Evolutionary conservation across 64 coral and sea anemone species (phyloP), one percentile per base, ranked within the genome.

Genomic region (Porites lutea): DNA sequence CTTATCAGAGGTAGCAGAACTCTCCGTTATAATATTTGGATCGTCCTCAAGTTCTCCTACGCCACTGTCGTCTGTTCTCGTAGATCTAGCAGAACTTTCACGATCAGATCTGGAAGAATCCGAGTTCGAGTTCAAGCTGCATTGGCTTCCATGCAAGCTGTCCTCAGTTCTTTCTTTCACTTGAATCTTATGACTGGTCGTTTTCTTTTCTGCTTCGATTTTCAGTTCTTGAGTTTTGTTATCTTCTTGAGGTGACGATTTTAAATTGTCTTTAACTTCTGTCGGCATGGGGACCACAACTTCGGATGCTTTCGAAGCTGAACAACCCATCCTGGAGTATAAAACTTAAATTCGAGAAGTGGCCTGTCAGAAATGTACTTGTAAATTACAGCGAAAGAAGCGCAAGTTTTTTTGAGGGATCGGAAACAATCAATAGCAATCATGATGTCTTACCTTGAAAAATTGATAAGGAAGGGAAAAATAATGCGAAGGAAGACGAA

Each of bases 11-110:
- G 67, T 58, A 13, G 27, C 27, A 37, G 92, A 94, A 14, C 87
- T 74, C 44, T 97, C 95, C 19, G 88, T 91, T 22, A 97, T 68
- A 16, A 97, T 88, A 49, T 94, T 87, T 27, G 87, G 45, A 55
- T 97, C 92, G 45, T 94, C 91, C 23, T 93, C 95, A 12, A 97
- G 52, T 82, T 97, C 95, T 52, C 95, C 92, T 46, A 97, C 64
- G 43, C 95, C 95, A 18, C 95, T 97, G 20, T 97, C 95, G 10
- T 81, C 88, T 22, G 95, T 97, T 91, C 95, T 89, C 1, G 92
- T 97, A 10, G 95, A 97, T 87, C 81, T 94, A 4, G 95, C 95
- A 7, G 95, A 97, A 27, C 67, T 97, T 86, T 97, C 92, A 13
- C 95, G 91, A 77, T 94, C 92, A 63, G 92, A 94, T 89, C 80